Evolutionary conservation across 2,797 vertebrate genomes (phyloP).

Genomic region (Alca torda): DNA sequence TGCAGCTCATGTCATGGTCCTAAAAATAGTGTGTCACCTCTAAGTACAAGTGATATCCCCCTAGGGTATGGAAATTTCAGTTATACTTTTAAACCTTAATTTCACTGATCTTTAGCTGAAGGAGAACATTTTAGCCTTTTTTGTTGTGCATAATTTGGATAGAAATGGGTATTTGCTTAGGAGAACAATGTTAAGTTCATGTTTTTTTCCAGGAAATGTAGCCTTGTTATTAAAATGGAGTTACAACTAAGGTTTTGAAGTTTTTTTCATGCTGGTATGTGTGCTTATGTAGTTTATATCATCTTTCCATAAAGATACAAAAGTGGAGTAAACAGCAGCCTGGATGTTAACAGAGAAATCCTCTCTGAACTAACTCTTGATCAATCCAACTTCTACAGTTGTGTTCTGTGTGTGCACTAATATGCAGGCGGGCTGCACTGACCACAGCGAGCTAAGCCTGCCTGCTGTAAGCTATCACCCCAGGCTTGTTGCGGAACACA

Average conservation of each 20-base stretch:
- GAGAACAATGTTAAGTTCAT: neutral
- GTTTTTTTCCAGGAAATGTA: neutral
- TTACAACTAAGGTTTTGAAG: neutral
- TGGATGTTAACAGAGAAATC: neutral
- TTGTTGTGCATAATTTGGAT: neutral
- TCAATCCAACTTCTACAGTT: neutral
- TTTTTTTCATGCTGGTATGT: neutral
- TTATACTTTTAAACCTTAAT: neutral
- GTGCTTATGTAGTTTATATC: neutral
- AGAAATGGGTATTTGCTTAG: neutral
- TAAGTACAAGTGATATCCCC: neutral
- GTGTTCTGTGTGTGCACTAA: neutral
- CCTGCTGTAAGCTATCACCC: neutral
- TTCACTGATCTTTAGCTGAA: neutral
- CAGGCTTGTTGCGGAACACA: neutral
- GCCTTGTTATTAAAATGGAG: neutral
- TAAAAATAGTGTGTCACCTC: slow-evolving; percentile 62
- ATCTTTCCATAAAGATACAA: neutral
- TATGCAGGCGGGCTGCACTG: fast-evolving
- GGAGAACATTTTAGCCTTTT: neutral
- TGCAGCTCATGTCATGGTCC: neutral
- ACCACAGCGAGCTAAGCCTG: neutral
- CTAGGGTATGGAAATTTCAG: neutral
- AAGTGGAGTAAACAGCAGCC: neutral
- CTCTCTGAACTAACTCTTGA: neutral